phyloP scores from a whole-genome alignment of 1,140 invertebrate genomes.

The Anastrepha obliqua region DNA sequence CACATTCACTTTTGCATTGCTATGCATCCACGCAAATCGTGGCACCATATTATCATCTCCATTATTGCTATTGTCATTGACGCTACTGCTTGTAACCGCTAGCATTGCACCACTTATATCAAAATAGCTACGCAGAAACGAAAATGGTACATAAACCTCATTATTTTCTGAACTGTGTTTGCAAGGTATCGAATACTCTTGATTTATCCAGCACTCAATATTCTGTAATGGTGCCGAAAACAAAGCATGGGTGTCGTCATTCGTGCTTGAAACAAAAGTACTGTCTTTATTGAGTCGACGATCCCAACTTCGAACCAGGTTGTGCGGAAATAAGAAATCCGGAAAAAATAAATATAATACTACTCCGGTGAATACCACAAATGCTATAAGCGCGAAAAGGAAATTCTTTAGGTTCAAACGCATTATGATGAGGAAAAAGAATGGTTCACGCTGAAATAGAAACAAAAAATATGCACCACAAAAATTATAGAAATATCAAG shows the following conservation, averaged over 20 bases:
- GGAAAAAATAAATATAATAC: constrained; percentile 70
- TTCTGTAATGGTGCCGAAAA: constrained; percentile 76
- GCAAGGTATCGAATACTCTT: constrained; percentile 89
- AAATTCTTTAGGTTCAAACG: constrained; percentile 78
- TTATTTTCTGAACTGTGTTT: constrained; percentile 86
- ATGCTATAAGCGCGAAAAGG: constrained; percentile 75
- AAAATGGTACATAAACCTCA: constrained; percentile 94
- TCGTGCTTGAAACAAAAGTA: constrained; percentile 8
- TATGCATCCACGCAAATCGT: constrained; percentile 95
- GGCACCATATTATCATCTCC: constrained; percentile 79
- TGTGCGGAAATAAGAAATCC: constrained; percentile 71
- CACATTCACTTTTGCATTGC: constrained; percentile 92
- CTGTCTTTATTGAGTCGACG: constrained; percentile 53
- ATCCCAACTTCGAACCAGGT: constrained; percentile 64
- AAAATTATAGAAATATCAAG: background rate
- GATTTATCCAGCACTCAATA: constrained; percentile 93
- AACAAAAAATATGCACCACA: no score
- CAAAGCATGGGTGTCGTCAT: background rate
- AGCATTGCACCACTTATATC: constrained; percentile 80
- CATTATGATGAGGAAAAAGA: constrained; percentile 77
- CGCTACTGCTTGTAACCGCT: constrained; percentile 61
- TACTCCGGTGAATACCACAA: constrained; percentile 76
- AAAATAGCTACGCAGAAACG: constrained; percentile 95
- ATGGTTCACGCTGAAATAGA: constrained; percentile 64
- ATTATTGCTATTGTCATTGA: constrained; percentile 55